Percentiles rank a stretch among this genome's conserved stretches.
These are phyloP conservation scores for Pyrrhosoma nymphula DNA, from an alignment of 2,888 invertebrate species.

Conservation along the genomic window DNA sequence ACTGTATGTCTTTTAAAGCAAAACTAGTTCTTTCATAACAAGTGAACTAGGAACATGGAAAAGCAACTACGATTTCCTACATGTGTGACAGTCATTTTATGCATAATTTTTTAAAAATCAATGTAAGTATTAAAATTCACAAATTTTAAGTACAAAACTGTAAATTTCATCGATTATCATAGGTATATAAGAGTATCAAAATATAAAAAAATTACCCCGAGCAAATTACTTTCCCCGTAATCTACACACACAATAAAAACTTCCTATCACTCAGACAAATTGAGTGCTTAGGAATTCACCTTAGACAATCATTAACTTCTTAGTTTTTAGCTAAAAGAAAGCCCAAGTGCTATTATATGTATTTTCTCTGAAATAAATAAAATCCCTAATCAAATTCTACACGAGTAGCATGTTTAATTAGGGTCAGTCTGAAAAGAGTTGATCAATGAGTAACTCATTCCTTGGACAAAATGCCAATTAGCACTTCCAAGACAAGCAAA, in stretches of 20 bases:
- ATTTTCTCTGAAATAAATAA: conserved; percentile 48
- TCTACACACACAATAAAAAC: conserved; percentile 52
- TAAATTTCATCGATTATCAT: conserved; percentile 59
- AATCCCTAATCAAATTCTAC: conserved; percentile 38
- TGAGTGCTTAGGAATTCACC: conserved; percentile 15
- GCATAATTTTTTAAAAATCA: conserved; percentile 46
- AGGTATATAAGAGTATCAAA: conserved; percentile 57
- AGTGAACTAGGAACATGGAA: conserved; percentile 25
- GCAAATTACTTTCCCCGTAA: conserved; percentile 59
- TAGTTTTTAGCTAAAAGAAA: conserved; percentile 57
- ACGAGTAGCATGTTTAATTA: background rate
- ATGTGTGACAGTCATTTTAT: conserved; percentile 28
- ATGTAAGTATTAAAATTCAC: conserved; percentile 49
- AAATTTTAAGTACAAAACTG: conserved; percentile 65
- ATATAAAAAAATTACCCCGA: conserved; percentile 63
- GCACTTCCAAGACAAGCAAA: conserved; percentile 50
- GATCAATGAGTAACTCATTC: conserved; percentile 42
- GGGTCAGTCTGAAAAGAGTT: conserved; percentile 52
- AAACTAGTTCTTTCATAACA: background rate
- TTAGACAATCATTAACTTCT: conserved; percentile 52
- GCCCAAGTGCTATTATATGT: background rate
- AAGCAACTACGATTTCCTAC: conserved; percentile 13
- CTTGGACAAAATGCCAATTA: conserved; percentile 34
- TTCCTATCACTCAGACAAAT: conserved; percentile 40
- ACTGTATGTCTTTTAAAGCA: background rate